phyloP scores from a whole-genome alignment of 2,113 vertebrate genomes.

The Sinocyclocheilus anophthalmus region DNA sequence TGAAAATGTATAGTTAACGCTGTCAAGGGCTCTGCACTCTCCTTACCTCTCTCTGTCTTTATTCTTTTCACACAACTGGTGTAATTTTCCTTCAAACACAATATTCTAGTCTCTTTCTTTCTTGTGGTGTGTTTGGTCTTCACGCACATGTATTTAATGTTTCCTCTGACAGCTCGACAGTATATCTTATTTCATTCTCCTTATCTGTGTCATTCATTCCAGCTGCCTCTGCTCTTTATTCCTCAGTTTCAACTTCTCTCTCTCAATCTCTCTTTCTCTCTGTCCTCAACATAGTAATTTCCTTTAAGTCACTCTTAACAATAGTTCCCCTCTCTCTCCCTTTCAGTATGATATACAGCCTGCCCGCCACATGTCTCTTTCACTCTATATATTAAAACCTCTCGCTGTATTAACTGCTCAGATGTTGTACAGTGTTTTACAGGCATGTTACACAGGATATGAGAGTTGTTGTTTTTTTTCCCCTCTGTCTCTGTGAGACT shows the following conservation, averaged over 20 bases:
- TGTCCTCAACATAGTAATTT: constrained; percentile 50
- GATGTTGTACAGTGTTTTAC: constrained; percentile 32
- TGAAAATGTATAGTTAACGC: constrained; percentile 65
- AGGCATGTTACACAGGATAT: constrained; percentile 24
- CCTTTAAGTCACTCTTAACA: constrained; percentile 59
- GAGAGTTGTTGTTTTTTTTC: constrained; percentile 4
- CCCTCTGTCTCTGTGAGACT: constrained; percentile 50
- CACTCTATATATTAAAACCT: constrained; percentile 47
- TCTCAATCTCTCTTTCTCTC: constrained; percentile 21
- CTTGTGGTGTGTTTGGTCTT: background rate
- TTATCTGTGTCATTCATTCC: constrained; percentile 51
- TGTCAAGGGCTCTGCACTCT: constrained; percentile 54
- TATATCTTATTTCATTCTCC: constrained; percentile 38
- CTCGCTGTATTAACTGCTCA: constrained; percentile 47
- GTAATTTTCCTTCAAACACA: constrained; percentile 33
- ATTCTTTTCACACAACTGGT: constrained; percentile 35
- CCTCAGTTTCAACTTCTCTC: constrained; percentile 28
- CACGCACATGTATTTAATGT: constrained; percentile 41
- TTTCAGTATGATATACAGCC: constrained; percentile 48
- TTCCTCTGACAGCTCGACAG: constrained; percentile 41
- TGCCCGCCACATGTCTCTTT: constrained; percentile 36
- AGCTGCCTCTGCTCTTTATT: constrained; percentile 32
- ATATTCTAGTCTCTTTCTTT: constrained; percentile 13
- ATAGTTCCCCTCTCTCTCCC: constrained; percentile 58
- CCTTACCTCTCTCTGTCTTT: constrained; percentile 7